These are phyloP conservation scores for human DNA, from an alignment of 2,113 vertebrate genomes.

Conservation along the genomic window GRCh38 chr7:44962501-44963000, in stretches of 20 bases:
- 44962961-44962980: constrained; percentile 88
- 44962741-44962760: constrained; percentile 85
- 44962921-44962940: fast-evolving
- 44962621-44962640: not conserved
- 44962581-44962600: not conserved
- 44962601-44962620: not conserved
- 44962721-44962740: not conserved
- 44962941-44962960: fast-evolving
- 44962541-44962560: not conserved
- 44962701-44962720: not conserved
- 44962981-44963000: constrained; percentile 91
- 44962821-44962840: constrained; percentile 85
- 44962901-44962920: fast-evolving
- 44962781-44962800: constrained; percentile 85
- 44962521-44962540: fast-evolving
- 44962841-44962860: constrained; percentile 86
- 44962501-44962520: not conserved
- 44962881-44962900: constrained; percentile 84
- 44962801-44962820: constrained; percentile 81
- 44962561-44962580: not conserved
- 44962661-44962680: too few species aligned
- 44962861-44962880: constrained; percentile 86
- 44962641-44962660: too few species aligned
- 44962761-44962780: constrained; percentile 87
- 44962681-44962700: too few species aligned